Evolutionary conservation across 2,113 vertebrate genomes (phyloP), one percentile per base, ranked within the genome.

Genomic region (Ceyx margarethae): DNA sequence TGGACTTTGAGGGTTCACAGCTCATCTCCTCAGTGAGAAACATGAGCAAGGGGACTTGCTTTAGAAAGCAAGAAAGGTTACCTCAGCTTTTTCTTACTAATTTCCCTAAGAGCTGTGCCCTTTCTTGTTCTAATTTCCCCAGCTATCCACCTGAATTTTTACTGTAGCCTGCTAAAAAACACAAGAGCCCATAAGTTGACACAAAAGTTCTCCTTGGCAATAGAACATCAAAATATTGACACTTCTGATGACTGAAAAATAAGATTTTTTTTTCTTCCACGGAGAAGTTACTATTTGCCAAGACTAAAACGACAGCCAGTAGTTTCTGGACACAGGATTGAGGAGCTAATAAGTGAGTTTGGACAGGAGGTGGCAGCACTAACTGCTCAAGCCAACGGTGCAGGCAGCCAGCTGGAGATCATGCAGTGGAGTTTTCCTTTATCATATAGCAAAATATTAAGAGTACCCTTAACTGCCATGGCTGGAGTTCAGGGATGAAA

Each of bases 311-410:
- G 68, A 19, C 2, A 57, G 22, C 26, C 10, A 3, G 8, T 22
- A 40, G 50, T 84, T 93, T 28, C 82, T 26, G 35, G 43, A 43
- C 35, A 35, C 25, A 98, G 98, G 77, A 84, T 96, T 58, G 95
- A 97, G 60, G 95, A 96, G 79, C 81, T 98, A 11, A 91, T 97
- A 93, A 93, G 93, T 83, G 96, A 96, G 83, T 96, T 96, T 82
- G 95, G 97, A 90, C 97, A 97, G 87, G 96, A 98, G 97, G 65
- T 98, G 98, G 97, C 97, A 85, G 94, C 96, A 95, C 96, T 98
- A 90, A 96, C 92, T 6, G 94, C 80, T 35, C 97, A 97, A 96
- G 88, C 97, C 31, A 96, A 56, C 57, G 86, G 87, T 42, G 97
- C 96, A 23, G 72, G 51, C 51, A 81, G 80, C 71, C 98, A 97